Evolutionary conservation across 1,140 invertebrate species (phyloP).

Genomic region (Drosophila obscura): DNA sequence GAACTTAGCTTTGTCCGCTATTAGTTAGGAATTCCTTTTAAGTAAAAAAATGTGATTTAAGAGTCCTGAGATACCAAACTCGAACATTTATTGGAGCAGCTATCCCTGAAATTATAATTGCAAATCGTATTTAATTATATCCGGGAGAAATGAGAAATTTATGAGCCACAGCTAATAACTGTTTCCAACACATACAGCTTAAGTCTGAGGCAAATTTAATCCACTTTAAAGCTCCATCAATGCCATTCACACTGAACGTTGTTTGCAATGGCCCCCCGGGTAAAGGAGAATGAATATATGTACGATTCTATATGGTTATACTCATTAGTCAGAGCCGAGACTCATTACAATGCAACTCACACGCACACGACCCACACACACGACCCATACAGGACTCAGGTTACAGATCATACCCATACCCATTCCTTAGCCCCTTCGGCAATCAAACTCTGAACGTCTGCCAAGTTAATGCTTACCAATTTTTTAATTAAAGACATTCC

Average conservation of each 20-base stretch:
- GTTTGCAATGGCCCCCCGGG: conserved; percentile 12
- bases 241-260: conserved; percentile 5
- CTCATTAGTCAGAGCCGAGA: background rate
- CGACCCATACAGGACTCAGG: background rate
- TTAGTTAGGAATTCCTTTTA: conserved; percentile 8
- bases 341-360: conserved; percentile 40
- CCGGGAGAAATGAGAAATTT: too few species aligned
- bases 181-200: too few species aligned
- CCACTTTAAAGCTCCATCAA: conserved; percentile 23
- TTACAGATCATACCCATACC: too few species aligned
- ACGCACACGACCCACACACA: background rate
- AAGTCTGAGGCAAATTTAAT: background rate
- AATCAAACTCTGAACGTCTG: conserved; percentile 33
- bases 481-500: conserved; percentile 86
- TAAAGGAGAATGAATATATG: conserved; percentile 1
- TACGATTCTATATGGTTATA: conserved; percentile 1
- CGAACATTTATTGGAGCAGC: too few species aligned
- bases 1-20: conserved; percentile 9
- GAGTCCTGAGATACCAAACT: too few species aligned
- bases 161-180: too few species aligned
- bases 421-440: background rate
- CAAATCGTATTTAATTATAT: too few species aligned
- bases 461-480: conserved; percentile 59
- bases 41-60: too few species aligned
- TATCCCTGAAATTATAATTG: too few species aligned